Evolutionary conservation across 1,140 invertebrate genomes (phyloP), one percentile per base, ranked within the genome.

Genomic region (Mya arenaria): DNA sequence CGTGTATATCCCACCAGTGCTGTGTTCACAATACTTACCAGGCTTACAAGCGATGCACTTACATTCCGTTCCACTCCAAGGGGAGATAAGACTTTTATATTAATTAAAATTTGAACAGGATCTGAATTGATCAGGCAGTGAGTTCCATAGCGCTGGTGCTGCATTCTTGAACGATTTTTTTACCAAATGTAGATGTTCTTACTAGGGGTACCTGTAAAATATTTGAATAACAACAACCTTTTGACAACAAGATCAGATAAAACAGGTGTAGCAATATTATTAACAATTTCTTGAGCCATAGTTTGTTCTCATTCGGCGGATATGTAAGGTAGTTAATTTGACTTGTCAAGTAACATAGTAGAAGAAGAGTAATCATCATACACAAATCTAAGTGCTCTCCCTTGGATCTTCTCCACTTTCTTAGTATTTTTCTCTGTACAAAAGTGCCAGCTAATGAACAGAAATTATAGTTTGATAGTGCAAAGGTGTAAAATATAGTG

Each of bases 401-500:
- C 60, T 66, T 77, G 60, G 36, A 65, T 52, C 41, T 0, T 63
- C 32, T 75, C 73, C n/a, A 75, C 41, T 63, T 65, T 75, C 17
- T 41, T 56, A n/a, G 0, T 5, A 23, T 73, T 73, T 36, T 36
- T 4, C 1, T 56, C 1, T 8, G 6, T 2, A 28, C 48, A 73
- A 73, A 73, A 58, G 3, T 56, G 48, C 48, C 19, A 73, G 23
- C 25, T n/a, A 69, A 8, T 44, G 71, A 37, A 32, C 63, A 75
- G 56, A 69, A 75, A 32, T 62, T 75, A 72, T 78, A 63, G 39
- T 72, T 72, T 71, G 74, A 83, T 41, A 66, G 39, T 28, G 66
- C 41, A 73, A 84, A 84, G 41, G 34, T 58, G 32, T 79, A 32
- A 79, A 72, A 65, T 28, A 83, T 71, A 39, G 65, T 77, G 23